These are phyloP conservation scores for Myrmecophaga tridactyla DNA, from an alignment of 2,113 vertebrate genomes.

Conservation along the genomic window DNA sequence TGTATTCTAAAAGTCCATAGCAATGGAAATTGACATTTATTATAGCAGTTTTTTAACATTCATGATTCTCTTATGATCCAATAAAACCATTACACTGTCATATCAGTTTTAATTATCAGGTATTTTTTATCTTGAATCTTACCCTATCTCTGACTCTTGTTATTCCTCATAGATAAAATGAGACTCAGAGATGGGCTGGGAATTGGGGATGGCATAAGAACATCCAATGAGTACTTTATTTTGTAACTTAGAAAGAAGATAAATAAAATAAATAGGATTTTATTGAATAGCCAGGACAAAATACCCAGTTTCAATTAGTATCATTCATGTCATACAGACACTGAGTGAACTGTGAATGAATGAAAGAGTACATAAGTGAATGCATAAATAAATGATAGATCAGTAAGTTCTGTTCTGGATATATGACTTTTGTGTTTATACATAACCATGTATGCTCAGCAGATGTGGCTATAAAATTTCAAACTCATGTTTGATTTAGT, in stretches of 20 bases:
- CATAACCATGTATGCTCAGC: background rate
- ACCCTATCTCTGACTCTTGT: background rate
- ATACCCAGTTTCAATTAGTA: background rate
- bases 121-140: background rate
- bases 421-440: background rate
- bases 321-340: background rate
- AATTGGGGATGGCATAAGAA: background rate
- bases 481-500: background rate
- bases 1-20: background rate
- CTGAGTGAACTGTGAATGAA: background rate
- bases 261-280: background rate
- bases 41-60: conserved; percentile 1
- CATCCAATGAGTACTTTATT: background rate
- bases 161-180: background rate
- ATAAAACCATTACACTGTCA: background rate
- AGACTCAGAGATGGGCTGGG: background rate
- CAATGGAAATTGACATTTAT: background rate
- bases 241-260: conserved; percentile 36
- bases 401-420: background rate
- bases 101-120: background rate
- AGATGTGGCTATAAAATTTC: background rate
- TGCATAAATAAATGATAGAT: background rate
- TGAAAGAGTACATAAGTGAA: background rate
- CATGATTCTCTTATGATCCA: conserved; percentile 1
- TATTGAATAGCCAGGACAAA: conserved; percentile 27